Evolutionary conservation across 2,888 invertebrate genomes (phyloP), one percentile per base, ranked within the genome.

Genomic region (Lasioglossum leucozonium): DNA sequence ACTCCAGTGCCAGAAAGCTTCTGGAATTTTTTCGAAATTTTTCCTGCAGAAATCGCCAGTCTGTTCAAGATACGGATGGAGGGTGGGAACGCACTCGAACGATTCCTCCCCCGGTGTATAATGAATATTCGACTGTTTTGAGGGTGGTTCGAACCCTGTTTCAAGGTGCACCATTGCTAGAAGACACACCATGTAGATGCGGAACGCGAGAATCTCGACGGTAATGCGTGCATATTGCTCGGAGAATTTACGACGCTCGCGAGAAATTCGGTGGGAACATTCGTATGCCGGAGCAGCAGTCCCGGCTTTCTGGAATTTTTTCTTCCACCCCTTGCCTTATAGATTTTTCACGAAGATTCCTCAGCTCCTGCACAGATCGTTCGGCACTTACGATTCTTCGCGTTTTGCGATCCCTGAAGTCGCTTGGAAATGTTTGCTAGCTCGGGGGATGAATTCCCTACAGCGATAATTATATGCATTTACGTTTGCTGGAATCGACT

Each of bases 1-100:
- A 26, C 1, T 1, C 26, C 13, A 4, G 0, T 26, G 26, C 4
- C 13, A 10, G 6, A 10, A 6, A 11, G 0, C 0, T 0, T 1
- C 13, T 26, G 22, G 22, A 51, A 22, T 58, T 58, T 58, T 58
- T 26, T 1, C 26, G 0, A 26, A 26, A 58, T 26, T 26, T 16
- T 0, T 44, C 16, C 4, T 4, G 4, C 4, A 5, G 26, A 26
- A 26, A n/a, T 58, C 26, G 58, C 4, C 11, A 26, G 26, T 1
- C 13, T 58, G 26, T 26, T 58, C 26, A 11, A 26, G 16, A 4
- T 58, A 58, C 13, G n/a, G 11, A 26, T 26, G 4, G 55, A 11
- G 55, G 22, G 55, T 58, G 4, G 55, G 11, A 58, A 26, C 26
- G 22, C 4, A 4, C 55, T 58, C 11, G 4, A 11, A 58, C 26